These are phyloP conservation scores for Chelonoidis abingdonii DNA, from an alignment of 2,113 vertebrate species.

Conservation along the genomic window DNA sequence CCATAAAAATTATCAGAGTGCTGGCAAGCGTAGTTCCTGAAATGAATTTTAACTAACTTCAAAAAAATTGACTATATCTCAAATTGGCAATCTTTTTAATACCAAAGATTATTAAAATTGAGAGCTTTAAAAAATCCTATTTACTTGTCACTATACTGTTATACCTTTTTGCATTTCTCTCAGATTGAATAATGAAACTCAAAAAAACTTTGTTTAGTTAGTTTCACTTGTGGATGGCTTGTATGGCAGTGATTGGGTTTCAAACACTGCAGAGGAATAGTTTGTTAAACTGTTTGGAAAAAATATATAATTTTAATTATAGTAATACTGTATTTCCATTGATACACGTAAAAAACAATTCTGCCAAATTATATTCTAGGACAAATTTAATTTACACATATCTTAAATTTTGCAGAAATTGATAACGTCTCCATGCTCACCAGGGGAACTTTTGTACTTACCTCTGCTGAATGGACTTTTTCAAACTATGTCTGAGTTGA, in stretches of 20 bases:
- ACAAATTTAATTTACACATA: neutral
- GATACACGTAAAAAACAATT: no score
- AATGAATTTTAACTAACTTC: neutral
- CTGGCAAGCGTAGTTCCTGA: neutral
- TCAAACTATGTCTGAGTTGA: neutral
- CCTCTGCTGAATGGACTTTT: neutral
- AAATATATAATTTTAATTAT: neutral
- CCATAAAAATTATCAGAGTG: neutral
- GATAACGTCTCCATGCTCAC: neutral
- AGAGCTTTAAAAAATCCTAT: neutral
- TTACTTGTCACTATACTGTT: neutral
- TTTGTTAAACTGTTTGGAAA: neutral
- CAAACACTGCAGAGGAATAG: neutral
- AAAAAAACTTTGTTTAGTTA: neutral
- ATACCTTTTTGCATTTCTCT: neutral
- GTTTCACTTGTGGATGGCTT: neutral
- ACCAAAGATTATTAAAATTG: neutral
- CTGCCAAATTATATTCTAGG: neutral
- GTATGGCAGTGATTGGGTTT: neutral
- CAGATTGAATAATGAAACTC: neutral
- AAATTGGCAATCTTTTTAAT: neutral
- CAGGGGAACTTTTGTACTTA: neutral
- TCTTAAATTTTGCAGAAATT: neutral
- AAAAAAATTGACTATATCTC: neutral
- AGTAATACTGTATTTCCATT: neutral